These are phyloP conservation scores for Dicrurus megarhynchus DNA, from an alignment of 2,113 vertebrate genomes.

Conservation along the genomic window DNA sequence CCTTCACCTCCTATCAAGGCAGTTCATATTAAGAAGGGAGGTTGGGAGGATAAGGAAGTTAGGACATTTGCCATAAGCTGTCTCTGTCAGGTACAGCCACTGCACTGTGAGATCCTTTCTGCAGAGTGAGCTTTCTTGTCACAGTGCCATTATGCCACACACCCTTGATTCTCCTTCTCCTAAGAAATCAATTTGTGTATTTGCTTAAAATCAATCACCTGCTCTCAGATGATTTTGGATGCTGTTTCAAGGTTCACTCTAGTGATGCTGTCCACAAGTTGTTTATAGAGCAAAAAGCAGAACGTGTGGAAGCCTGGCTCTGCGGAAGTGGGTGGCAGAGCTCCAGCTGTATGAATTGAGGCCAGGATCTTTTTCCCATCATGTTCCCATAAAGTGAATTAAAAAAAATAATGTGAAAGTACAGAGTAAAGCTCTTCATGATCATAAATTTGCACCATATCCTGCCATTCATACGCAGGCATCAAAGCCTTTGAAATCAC, in stretches of 20 bases:
- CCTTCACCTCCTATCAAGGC: slow-evolving; percentile 55
- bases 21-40: not conserved
- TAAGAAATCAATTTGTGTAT: not conserved
- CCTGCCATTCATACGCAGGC: slow-evolving; percentile 55
- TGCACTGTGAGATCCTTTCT: not conserved
- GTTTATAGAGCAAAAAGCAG: not conserved
- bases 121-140: not conserved
- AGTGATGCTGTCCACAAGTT: not conserved
- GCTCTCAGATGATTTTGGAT: not conserved
- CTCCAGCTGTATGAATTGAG: not conserved
- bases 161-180: not conserved
- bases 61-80: not conserved
- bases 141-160: not conserved
- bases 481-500: slow-evolving; percentile 49
- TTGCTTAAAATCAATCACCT: not conserved
- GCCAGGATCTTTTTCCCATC: slow-evolving; percentile 6
- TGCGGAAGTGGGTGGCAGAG: not conserved
- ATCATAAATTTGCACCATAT: slow-evolving; percentile 52
- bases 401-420: slow-evolving; percentile 15
- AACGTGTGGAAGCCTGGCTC: not conserved
- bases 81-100: not conserved
- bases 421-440: not conserved
- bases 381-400: slow-evolving; percentile 26
- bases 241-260: not conserved
- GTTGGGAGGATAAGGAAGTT: not conserved